Percentiles rank a stretch among this genome's conserved stretches.
Evolutionary conservation across 2,888 invertebrate genomes (phyloP).

Genomic region (Myopa testacea): DNA sequence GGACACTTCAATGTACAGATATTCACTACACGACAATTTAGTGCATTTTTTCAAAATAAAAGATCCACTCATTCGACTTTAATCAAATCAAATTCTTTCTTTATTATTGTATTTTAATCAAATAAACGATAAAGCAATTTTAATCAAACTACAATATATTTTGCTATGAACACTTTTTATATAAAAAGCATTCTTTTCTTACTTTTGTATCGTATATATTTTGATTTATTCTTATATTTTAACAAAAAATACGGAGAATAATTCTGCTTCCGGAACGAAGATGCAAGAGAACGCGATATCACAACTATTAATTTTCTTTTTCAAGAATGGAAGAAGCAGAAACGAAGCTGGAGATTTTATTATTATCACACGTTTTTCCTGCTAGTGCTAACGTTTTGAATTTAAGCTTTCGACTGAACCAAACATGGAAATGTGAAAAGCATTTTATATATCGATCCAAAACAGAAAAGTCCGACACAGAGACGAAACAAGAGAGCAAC

Average conservation of each 20-base stretch:
- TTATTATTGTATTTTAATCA: no score
- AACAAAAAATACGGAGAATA: not conserved
- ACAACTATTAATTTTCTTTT: slow-evolving; percentile 2
- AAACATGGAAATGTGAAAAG: slow-evolving; percentile 66
- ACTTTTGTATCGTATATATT: not conserved
- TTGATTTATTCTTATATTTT: not conserved
- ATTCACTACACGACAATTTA: not conserved
- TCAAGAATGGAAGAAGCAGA: slow-evolving; percentile 25
- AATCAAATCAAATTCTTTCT: not conserved
- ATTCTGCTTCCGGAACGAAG: not conserved
- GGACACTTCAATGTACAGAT: not conserved
- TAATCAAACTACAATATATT: not conserved
- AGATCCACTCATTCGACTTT: not conserved
- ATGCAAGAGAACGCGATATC: slow-evolving; percentile 1
- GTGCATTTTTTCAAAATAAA: not conserved
- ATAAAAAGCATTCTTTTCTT: not conserved
- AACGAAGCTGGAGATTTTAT: slow-evolving; percentile 10
- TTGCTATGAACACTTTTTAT: not conserved
- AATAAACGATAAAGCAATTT: not conserved
- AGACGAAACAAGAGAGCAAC: slow-evolving; percentile 46
- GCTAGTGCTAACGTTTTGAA: slow-evolving; percentile 48
- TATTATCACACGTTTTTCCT: slow-evolving; percentile 32
- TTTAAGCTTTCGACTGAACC: slow-evolving; percentile 66
- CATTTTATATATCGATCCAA: slow-evolving; percentile 67
- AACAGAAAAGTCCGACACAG: slow-evolving; percentile 33